Evolutionary conservation across 2,113 vertebrate species (phyloP).

Genomic region (Pseudorasbora parva): DNA sequence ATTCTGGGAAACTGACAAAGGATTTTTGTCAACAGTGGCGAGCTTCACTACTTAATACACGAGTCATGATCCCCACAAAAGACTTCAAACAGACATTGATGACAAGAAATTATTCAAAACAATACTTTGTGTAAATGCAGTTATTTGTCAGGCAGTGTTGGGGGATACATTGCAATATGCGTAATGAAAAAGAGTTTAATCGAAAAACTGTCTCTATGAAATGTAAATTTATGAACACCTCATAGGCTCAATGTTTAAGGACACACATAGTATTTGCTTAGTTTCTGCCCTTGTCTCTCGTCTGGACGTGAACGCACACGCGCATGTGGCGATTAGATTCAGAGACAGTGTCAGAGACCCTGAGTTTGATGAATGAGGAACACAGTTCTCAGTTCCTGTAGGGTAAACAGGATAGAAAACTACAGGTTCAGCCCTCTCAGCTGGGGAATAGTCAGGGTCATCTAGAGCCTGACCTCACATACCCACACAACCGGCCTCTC

Average conservation of each 20-base stretch:
- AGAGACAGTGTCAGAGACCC: constrained; percentile 21
- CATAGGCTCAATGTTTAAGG: neutral
- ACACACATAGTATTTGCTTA: constrained; percentile 12
- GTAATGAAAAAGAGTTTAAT: neutral
- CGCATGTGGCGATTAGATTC: constrained; percentile 32
- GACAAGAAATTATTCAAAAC: neutral
- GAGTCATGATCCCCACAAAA: neutral
- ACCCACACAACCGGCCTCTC: constrained; percentile 14
- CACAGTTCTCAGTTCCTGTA: constrained; percentile 52
- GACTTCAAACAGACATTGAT: neutral
- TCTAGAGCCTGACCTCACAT: neutral
- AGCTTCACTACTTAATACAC: neutral
- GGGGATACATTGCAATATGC: neutral
- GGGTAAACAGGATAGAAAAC: constrained; percentile 57
- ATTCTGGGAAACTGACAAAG: constrained; percentile 35
- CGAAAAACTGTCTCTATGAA: neutral
- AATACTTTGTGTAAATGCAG: too few species aligned
- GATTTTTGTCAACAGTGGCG: neutral
- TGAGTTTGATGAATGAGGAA: constrained; percentile 56
- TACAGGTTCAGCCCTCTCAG: constrained; percentile 48
- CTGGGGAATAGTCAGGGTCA: constrained; percentile 38
- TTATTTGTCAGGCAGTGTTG: neutral
- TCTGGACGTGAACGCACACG: neutral
- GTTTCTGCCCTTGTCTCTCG: constrained; percentile 10
- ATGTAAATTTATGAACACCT: neutral